Percentiles rank a stretch among this genome's conserved stretches.
Evolutionary conservation across 2,888 invertebrate genomes (phyloP).

Genomic region (Eupithecia insigniata): DNA sequence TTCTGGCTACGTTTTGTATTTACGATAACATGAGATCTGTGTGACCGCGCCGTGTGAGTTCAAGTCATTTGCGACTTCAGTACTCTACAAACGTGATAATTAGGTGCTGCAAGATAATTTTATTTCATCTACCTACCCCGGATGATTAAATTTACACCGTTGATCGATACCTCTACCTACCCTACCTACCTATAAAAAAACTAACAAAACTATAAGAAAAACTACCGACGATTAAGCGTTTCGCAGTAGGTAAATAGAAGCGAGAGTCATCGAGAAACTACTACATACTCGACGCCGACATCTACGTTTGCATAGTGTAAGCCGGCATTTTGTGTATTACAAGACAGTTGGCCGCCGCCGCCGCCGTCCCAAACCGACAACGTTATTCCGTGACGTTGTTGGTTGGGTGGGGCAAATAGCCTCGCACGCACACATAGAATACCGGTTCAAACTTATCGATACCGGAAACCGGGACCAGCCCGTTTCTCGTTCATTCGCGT

Average conservation of each 20-base stretch:
- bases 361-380: not conserved
- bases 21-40: too few species aligned
- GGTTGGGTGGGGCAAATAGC: not conserved
- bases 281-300: not conserved
- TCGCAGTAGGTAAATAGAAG: not conserved
- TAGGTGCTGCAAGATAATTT: too few species aligned
- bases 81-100: too few species aligned
- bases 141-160: not conserved
- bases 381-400: not conserved
- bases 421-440: constrained; percentile 33
- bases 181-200: too few species aligned
- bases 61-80: too few species aligned
- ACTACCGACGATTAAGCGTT: not conserved
- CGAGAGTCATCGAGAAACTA: not conserved
- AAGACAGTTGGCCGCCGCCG: not conserved
- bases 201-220: not conserved
- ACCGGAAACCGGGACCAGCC: constrained; percentile 30
- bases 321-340: not conserved
- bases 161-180: not conserved
- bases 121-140: too few species aligned
- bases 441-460: constrained; percentile 32
- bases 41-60: too few species aligned
- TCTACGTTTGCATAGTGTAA: not conserved
- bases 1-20: too few species aligned
- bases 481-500: constrained; percentile 26